Evolutionary conservation across 2,888 invertebrate genomes (phyloP).

Genomic region (Agrypnus murinus): DNA sequence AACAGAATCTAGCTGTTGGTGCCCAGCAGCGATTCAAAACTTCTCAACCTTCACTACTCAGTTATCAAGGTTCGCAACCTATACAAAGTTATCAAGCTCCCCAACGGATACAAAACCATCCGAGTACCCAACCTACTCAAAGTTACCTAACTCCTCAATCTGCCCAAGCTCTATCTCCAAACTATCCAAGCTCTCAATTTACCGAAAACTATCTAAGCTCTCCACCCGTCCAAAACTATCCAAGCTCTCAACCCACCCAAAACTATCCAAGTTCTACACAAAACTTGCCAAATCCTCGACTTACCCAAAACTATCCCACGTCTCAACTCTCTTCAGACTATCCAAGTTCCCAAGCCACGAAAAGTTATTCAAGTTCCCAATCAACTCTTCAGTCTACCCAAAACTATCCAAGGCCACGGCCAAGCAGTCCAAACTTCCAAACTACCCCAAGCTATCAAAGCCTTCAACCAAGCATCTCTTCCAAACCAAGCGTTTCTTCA

Average conservation of each 20-base stretch:
- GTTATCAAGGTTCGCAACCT: constrained; percentile 1
- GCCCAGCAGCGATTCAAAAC: background rate
- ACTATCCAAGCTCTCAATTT: background rate
- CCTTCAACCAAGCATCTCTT: background rate
- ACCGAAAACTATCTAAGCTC: background rate
- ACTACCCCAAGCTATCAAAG: background rate
- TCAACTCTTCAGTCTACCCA: background rate
- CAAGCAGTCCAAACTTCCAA: background rate
- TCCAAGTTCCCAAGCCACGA: no score
- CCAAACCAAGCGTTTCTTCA: constrained; percentile 23
- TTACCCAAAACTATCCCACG: background rate
- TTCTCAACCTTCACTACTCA: constrained; percentile 1
- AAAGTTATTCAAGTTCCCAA: no score
- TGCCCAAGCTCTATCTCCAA: background rate
- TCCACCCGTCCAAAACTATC: background rate
- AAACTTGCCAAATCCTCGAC: background rate
- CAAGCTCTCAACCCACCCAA: background rate
- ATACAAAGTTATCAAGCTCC: constrained; percentile 13
- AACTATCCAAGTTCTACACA: background rate
- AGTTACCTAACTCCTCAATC: background rate
- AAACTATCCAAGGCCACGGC: background rate
- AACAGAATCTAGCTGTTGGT: constrained; percentile 25
- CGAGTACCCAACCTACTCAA: background rate
- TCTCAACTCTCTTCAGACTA: no score
- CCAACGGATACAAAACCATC: constrained; percentile 28